Base-by-base conservation (phyloP, 2,797 vertebrate species). In the Enteromius unitaeniatus region DNA sequence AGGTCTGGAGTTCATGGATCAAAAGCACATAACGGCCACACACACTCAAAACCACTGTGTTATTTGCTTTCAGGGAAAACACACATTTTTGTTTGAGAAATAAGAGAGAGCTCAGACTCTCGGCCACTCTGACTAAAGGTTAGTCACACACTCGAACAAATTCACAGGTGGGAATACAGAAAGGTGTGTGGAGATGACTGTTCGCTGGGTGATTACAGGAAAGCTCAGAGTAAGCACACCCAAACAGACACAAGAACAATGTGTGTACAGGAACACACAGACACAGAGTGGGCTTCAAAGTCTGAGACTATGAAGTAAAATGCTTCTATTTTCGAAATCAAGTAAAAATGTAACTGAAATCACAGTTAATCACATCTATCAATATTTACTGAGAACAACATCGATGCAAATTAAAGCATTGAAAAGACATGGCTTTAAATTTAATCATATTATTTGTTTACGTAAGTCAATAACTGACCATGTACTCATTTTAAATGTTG, bases 51-150 rank as follows among this genome's bases (percentile, higher is more conserved):
- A 83, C 49, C 47, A 68, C 23, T 2, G 21, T 77, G 82, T 70
- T 78, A 83, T 83, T 83, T 83, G 75, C 82, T 78, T 78, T 83
- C 81, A 69, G 37, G 62, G 73, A 78, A 77, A 80, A 85, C 79
- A 85, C 79, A 82, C 79, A 85, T 28, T 70, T 78, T 60, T 83
- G 40, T 83, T 83, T 83, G 82, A 78, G 82, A 83, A 83, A 78
- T 83, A 83, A 78, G 37, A 76, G 81, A 31, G 74, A 15, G 82
- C 82, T 68, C 34, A 76, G 72, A 76, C 34, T 75, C 69, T 82
- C 69, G 3, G 58, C 53, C 34, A 26, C 81, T 60, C 64, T 78
- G 82, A 78, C 53, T 70, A 78, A 83, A 83, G 82, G 64, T 78
- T 83, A 83, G 74, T 78, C 82, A 83, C 49, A 68, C 82, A 83